Base-by-base conservation (phyloP, 2,888 invertebrate genomes). In the Drepana falcataria region DNA sequence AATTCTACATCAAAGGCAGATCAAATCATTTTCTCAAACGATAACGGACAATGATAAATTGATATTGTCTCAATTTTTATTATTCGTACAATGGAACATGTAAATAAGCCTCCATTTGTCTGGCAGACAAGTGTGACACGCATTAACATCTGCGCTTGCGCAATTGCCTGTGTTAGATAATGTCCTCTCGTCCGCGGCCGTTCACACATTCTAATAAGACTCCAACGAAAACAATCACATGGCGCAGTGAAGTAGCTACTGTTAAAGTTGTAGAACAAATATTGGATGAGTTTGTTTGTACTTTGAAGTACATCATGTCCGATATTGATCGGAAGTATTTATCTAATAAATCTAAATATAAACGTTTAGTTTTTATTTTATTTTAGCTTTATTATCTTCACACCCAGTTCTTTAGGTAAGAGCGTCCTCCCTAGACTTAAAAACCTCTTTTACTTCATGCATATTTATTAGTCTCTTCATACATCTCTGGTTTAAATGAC, bases 81-180 rank as follows among this genome's bases (percentile, higher is more conserved):
- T 55, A 56, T 54, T 60, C 44, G 5, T 47, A 37, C 57, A 63
- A 54, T 54, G 51, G 52, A 35, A 48, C 55, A 57, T 54, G 49
- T 57, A 55, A 49, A 56, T 59, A 51, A 55, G 47, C 48, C 47
- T 48, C 41, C 33, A 40, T 47, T 49, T 49, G 52, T 64, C 67
- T 60, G 37, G 40, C 33, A 33, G 40, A 51, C 40, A 7, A 57
- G 66, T 63, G 47, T 73, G 75, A 68, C 77, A 77, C 63, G 83
- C 73, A 78, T 82, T 33, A 51, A 34, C 40, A 63, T 62, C 47
- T 67, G 69, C 71, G 68, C 71, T 85, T 78, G 77, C 68, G 72
- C 69, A 77, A 81, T 51, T 57, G 9, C 7, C 44, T 44, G 55
- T 68, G 68, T 86, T 85, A 83, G 84, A 83, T 86, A 86, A 85